phyloP scores from a whole-genome alignment of 2,797 vertebrate species.

The Helicolenus hilgendorfi region DNA sequence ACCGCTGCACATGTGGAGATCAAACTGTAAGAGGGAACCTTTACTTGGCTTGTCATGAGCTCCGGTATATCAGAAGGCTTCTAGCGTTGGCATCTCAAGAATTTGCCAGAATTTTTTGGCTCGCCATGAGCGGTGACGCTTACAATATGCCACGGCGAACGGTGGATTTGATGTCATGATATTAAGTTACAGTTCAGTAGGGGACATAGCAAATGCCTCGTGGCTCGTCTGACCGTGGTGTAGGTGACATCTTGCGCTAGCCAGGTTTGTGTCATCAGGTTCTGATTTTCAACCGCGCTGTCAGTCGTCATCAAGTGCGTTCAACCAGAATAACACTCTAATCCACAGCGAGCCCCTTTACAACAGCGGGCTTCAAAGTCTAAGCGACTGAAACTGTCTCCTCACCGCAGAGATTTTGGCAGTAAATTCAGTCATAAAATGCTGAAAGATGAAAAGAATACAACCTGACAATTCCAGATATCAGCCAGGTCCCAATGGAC shows the following conservation, averaged over 20 bases:
- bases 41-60: neutral
- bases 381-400: neutral
- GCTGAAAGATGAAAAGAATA: conserved; percentile 15
- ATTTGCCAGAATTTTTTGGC: conserved; percentile 44
- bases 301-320: conserved; percentile 10
- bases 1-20: conserved; percentile 10
- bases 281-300: conserved; percentile 41
- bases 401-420: neutral
- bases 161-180: conserved; percentile 54
- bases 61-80: conserved; percentile 8
- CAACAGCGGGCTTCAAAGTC: conserved; percentile 23
- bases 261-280: conserved; percentile 59
- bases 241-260: conserved; percentile 13
- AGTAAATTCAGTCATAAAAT: conserved; percentile 4
- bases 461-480: conserved; percentile 30
- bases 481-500: neutral
- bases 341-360: conserved; percentile 20
- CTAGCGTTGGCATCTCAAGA: conserved; percentile 39
- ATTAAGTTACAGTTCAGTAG: conserved; percentile 63
- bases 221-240: conserved; percentile 21
- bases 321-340: conserved; percentile 22
- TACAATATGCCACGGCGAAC: neutral
- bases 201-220: conserved; percentile 6
- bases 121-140: conserved; percentile 13
- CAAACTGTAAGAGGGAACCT: neutral